Evolutionary conservation across 2,113 vertebrate genomes (phyloP), one percentile per base, ranked within the genome.

Genomic region (Dendropsophus ebraccatus): DNA sequence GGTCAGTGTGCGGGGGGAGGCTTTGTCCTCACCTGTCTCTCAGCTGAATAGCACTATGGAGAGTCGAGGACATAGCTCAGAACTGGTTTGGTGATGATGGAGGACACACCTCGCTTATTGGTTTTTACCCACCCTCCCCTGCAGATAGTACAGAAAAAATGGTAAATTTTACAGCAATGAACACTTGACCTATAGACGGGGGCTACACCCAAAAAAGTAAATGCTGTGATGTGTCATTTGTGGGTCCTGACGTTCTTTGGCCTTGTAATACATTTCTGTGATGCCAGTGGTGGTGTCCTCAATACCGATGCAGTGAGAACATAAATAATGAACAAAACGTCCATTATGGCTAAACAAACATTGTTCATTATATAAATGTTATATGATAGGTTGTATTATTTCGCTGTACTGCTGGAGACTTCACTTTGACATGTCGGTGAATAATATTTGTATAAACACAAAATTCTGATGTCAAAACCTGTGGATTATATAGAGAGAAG

Each of bases 11-110:
- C 5, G 72, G 82, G 82, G 69, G 49, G 81, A 73, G 49, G 32
- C 70, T 58, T 0, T 0, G 30, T 54, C 17, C 32, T 58, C 52
- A 6, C 76, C 49, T 72, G 47, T 65, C 54, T n/a, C 56, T 19
- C 73, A 35, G 41, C 16, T 62, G 25, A 25, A 35, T 35, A n/a
- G 25, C 58, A 28, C 35, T 25, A 8, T 14, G 12, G 35, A 74
- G 21, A 82, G 37, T 19, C 21, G 56, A 49, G 37, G 83, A 77
- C 83, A 85, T 85, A 85, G 62, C 83, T 77, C 6, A 52, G 83
- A 85, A 85, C 83, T 65, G 73, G 83, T 85, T 85, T 52, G 56
- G 73, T 52, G 58, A 78, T 28, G 67, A 73, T 19, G 75, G 58
- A 11, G 23, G 73, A 77, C 83, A 85, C 83, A 35, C 73, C 83